Conservation (phyloP, 1,140 invertebrate genomes). For the Leptinotarsa defecta region DNA sequence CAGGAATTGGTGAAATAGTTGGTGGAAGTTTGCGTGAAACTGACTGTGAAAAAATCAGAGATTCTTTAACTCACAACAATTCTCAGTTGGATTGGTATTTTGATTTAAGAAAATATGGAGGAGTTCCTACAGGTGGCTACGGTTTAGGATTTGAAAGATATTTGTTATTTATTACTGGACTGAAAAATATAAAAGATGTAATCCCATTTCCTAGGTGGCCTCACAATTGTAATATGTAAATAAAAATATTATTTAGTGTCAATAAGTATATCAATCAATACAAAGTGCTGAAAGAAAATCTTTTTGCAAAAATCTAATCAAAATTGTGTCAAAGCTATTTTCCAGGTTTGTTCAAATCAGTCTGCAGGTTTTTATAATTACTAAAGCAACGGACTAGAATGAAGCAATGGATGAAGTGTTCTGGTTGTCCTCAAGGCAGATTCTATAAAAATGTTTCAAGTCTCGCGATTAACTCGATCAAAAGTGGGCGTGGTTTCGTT, state of each 20-base stretch:
- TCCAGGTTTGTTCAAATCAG: neutral
- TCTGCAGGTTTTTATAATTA: neutral
- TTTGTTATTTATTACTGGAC: slow-evolving; percentile 78
- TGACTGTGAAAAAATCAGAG: slow-evolving; percentile 68
- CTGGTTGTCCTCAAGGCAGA: too few relatives aligned
- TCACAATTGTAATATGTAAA: slow-evolving; percentile 80
- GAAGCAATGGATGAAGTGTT: too few relatives aligned
- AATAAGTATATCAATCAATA: neutral
- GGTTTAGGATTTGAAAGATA: slow-evolving; percentile 94
- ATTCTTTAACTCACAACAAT: slow-evolving; percentile 62
- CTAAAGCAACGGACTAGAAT: neutral
- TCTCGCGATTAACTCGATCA: too few relatives aligned
- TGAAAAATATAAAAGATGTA: slow-evolving; percentile 89
- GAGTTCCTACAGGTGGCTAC: slow-evolving; percentile 88
- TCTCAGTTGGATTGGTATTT: slow-evolving; percentile 84
- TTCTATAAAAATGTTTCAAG: too few relatives aligned
- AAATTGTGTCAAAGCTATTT: neutral
- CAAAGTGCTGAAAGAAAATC: neutral
- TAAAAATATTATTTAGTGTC: slow-evolving; percentile 9
- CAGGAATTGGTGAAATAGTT: slow-evolving; percentile 87
- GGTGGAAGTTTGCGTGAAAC: slow-evolving; percentile 94
- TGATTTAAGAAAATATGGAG: slow-evolving; percentile 87
- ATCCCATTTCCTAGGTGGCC: slow-evolving; percentile 94
- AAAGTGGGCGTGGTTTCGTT: too few relatives aligned
- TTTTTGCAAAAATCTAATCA: neutral